Evolutionary conservation across 1,140 invertebrate genomes (phyloP), one percentile per base, ranked within the genome.

Genomic region (Brachionus koreanus): DNA sequence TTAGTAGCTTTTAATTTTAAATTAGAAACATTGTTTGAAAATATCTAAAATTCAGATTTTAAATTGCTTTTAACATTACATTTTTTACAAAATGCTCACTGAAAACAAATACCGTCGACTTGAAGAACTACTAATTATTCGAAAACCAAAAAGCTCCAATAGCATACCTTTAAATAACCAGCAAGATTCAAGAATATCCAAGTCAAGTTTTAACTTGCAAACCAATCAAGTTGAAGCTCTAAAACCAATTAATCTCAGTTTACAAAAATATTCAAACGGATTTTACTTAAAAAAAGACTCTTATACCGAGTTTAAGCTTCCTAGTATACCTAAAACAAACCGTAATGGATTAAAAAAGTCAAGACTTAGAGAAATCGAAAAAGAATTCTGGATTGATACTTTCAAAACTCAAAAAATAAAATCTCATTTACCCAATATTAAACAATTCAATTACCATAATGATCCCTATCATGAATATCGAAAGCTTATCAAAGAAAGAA

Each of bases 401-500:
- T 69, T 69, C 37, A 69, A 69, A 39, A 69, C n/a, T 23, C 10
- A 39, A 5, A 37, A 39, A 16, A 69, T 69, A 4, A 69, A 69
- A n/a, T 42, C 65, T 6, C 7, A 39, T 69, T 69, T 69, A 19
- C 65, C 65, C 3, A 57, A 19, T 19, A 19, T 39, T 12, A 69
- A 69, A 7, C 65, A n/a, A 39, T 9, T 37, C 0, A 12, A 39
- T n/a, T 19, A 16, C 7, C 37, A 69, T 7, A 69, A 16, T 3
- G 65, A 69, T 37, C 37, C 16, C 4, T 69, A 39, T 39, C 5
- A 69, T 10, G 65, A 69, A 39, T 69, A 69, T 16, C 37, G 7
- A 69, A 69, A 69, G 19, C 33, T 69, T 9, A 69, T 69, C 35
- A 69, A 39, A 43, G 65, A 69, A n/a, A 35, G 65, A 69, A 69